Evolutionary conservation across 2,888 invertebrate genomes (phyloP).

Genomic region (Adineta ricciae): DNA sequence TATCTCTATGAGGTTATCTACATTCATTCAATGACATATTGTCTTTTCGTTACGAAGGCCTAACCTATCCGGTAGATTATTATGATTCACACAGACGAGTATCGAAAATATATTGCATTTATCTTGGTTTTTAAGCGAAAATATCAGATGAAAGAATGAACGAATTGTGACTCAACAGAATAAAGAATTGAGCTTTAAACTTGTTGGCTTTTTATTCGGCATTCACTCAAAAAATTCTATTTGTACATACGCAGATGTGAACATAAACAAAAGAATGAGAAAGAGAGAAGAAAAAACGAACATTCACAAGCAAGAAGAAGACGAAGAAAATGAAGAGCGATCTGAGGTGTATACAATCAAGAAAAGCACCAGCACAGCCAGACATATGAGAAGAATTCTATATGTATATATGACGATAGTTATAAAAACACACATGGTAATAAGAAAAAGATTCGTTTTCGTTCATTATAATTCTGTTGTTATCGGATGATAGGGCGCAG

Average conservation of each 20-base stretch:
- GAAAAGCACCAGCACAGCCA: not conserved
- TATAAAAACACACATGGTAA: not conserved
- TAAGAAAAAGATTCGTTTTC: not conserved
- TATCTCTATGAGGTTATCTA: too few relatives aligned
- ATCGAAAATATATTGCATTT: not conserved
- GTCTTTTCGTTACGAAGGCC: too few relatives aligned
- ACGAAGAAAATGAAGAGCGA: not conserved
- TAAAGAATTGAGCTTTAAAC: not conserved
- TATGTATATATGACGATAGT: not conserved
- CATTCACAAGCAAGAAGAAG: not conserved
- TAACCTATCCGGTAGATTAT: too few relatives aligned
- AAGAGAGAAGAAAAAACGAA: not conserved
- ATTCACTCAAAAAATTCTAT: conserved; percentile 7
- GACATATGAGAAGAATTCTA: not conserved
- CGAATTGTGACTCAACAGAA: not conserved
- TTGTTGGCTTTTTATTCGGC: not conserved
- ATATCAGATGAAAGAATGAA: not conserved
- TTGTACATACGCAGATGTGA: not conserved
- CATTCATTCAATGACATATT: too few relatives aligned
- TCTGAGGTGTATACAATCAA: not conserved
- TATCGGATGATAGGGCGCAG: not conserved
- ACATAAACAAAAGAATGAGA: not conserved
- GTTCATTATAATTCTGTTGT: conserved; percentile 12
- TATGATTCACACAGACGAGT: too few relatives aligned
- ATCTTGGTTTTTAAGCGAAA: not conserved